Conservation (phyloP, 2,113 vertebrate genomes). For the Phrynosoma platyrhinos region DNA sequence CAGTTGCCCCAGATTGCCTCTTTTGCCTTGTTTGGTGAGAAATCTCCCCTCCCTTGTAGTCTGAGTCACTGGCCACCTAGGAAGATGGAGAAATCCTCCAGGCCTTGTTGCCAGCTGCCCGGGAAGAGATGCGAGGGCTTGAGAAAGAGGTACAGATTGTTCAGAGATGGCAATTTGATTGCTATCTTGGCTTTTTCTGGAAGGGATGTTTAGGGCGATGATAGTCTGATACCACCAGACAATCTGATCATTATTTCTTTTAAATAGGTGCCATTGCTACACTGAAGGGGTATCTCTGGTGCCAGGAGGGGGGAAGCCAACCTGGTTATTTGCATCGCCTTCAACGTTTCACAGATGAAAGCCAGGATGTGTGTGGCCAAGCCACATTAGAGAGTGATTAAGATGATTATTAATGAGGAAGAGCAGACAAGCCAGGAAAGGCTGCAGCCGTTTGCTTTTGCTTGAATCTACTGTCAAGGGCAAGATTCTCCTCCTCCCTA, state of each 20-base stretch:
- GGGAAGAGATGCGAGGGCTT: slow-evolving; percentile 31
- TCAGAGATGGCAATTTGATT: not conserved
- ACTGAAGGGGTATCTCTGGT: not conserved
- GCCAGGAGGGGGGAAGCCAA: too few relatives aligned
- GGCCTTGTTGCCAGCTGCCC: slow-evolving; percentile 34
- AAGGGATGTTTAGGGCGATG: fast-evolving
- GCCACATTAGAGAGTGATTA: too few relatives aligned
- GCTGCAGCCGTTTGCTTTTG: too few relatives aligned
- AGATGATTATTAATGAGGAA: too few relatives aligned
- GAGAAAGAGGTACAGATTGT: slow-evolving; percentile 12
- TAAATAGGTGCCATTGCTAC: not conserved
- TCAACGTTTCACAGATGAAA: too few relatives aligned
- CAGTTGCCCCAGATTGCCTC: not conserved
- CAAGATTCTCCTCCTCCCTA: too few relatives aligned
- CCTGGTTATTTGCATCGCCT: too few relatives aligned
- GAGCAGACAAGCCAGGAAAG: too few relatives aligned
- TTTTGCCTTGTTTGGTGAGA: not conserved
- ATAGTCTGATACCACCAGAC: too few relatives aligned
- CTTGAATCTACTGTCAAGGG: too few relatives aligned
- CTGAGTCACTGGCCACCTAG: slow-evolving; percentile 63
- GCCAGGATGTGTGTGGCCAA: too few relatives aligned
- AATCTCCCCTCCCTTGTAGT: fast-evolving
- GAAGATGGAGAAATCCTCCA: slow-evolving; percentile 35
- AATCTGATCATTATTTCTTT: too few relatives aligned
- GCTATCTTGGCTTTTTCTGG: not conserved